Evolutionary conservation across 2,113 vertebrate species (phyloP), one percentile per base, ranked within the genome.

Genomic region (Oryzias javanicus): DNA sequence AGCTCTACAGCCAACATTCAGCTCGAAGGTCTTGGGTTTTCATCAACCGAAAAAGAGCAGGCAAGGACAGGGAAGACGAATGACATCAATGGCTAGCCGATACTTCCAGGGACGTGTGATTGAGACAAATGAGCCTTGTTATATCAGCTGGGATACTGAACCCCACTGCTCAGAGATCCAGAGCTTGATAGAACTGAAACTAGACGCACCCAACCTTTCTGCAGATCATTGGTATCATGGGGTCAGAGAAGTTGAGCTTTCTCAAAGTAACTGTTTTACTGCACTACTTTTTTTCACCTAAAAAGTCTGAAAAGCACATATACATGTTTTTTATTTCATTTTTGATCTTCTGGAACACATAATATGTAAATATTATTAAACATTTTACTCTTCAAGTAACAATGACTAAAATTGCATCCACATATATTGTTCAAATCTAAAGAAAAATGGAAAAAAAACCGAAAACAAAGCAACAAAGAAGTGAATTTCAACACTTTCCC

Each of bases 101-200:
- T 88, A 84, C 86, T 89, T 85, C 83, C 81, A 89, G 83, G 86
- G 89, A 90, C 68, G 77, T 84, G 91, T 86, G 89, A 89, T 89
- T 88, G 86, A 90, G 89, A 91, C 89, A 90, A 91, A 91, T 86
- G 89, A 89, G 84, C 76, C 87, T 89, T 88, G 88, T 89, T 91
- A 88, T 86, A 85, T 91, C 89, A 90, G 88, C 77, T 80, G 74
- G 81, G 89, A 89, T 84, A 90, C 86, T 74, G 84, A 89, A 89
- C 84, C 88, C 86, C 75, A 73, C 84, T 79, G 83, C 82, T 86
- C 81, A 79, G 63, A 89, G 91, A 91, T 92, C 84, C 82, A 84
- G 62, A 73, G 83, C 78, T 72, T 70, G 89, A 91, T 88, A 91
- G 88, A 89, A 82, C 83, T 89, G 89, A 89, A 90, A 91, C 89